Evolutionary conservation across 2,113 vertebrate species (phyloP).

Genomic region (Spea multiplicata): DNA sequence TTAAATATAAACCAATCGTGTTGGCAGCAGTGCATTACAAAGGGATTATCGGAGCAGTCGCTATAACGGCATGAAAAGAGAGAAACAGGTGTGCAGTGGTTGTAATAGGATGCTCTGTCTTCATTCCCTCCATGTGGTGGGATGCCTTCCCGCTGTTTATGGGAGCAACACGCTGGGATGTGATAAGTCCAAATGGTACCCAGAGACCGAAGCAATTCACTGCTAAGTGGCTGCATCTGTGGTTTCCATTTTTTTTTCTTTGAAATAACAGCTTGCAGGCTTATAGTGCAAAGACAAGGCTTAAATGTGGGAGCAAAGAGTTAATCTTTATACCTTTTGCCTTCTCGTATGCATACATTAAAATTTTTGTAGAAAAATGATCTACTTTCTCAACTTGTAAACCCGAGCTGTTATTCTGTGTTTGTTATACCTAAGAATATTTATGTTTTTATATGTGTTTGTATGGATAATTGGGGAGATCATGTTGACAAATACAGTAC

Average conservation of each 20-base stretch:
- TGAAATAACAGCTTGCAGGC: neutral
- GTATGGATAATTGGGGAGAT: no score
- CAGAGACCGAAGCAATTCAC: conserved; percentile 36
- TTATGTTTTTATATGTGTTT: no score
- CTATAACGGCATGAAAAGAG: neutral
- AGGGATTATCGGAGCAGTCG: conserved; percentile 19
- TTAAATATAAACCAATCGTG: neutral
- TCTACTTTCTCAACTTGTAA: no score
- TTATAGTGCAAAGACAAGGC: no score
- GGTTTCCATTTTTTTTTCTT: conserved; percentile 14
- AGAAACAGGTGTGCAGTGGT: conserved; percentile 34
- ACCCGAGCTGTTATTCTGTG: no score
- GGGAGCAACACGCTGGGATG: conserved; percentile 41
- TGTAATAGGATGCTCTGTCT: conserved; percentile 42
- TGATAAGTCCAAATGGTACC: conserved; percentile 42
- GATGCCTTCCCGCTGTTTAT: conserved; percentile 41
- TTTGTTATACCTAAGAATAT: no score
- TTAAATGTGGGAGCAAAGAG: conserved; percentile 11
- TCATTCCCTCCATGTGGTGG: conserved; percentile 29
- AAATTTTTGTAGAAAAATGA: no score
- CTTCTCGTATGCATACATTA: no score
- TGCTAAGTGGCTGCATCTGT: conserved; percentile 40
- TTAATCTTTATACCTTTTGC: neutral
- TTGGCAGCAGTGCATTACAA: conserved; percentile 14
- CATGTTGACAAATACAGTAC: no score